Evolutionary conservation across 2,888 invertebrate species (phyloP), one percentile per base, ranked within the genome.

Genomic region (Phaonia tiefii): DNA sequence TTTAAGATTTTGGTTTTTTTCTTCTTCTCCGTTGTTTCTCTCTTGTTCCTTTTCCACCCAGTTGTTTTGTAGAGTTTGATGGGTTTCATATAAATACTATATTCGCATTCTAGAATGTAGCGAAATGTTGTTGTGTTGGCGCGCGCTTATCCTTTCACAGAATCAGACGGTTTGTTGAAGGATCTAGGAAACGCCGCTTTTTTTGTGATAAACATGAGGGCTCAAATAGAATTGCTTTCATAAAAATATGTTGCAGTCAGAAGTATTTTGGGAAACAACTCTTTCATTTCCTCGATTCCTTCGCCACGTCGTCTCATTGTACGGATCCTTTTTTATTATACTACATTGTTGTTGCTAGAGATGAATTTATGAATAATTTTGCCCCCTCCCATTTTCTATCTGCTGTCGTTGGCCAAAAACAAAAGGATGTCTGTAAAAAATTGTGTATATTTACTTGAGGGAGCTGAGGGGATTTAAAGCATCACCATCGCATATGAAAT

Each of bases 211-310:
- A 80, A 75, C 75, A 75, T 81, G 78, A 72, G 58, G 54, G 67
- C 78, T 81, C 72, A 69, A 75, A 72, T 74, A 63, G 67, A 69
- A 78, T 78, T 67, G 75, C 58, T 78, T 72, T 69, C 65, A 77
- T 78, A 75, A 72, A 77, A 81, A 75, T 75, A 72, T 78, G 81
- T 69, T 78, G 81, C 81, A 78, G 78, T 54, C 72, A 56, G 71
- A 74, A 71, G 67, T 76, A 44, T 71, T 77, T 80, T 72, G 20
- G 46, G 54, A 60, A 72, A 72, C 71, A 81, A 81, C 80, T 81
- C 72, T 78, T 81, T 72, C 46, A 26, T 49, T 69, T 49, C 31
- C 31, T 31, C 13, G 49, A n/a, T 4, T 37, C 49, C 15, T 17
- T 20, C 26, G 15, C 13, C n/a, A 31, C 31, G 5, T 67, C 67